phyloP scores from a whole-genome alignment of 2,888 invertebrate genomes.

The Morpho deidamia region DNA sequence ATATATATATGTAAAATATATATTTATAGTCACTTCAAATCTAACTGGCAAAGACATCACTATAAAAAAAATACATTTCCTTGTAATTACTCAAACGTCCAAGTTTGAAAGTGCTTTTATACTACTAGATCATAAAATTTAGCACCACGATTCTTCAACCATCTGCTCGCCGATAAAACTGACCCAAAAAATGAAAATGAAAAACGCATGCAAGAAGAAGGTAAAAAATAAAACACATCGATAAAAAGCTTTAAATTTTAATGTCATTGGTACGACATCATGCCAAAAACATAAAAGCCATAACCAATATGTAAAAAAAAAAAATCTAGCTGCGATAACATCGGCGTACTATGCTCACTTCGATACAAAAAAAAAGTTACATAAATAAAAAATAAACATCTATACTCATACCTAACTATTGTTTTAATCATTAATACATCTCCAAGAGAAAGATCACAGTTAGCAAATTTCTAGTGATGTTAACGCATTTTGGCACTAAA shows the following conservation, averaged over 20 bases:
- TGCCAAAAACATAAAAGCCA: conserved; percentile 68
- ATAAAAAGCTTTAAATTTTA: conserved; percentile 75
- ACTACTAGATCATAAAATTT: conserved; percentile 3
- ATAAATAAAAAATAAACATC: conserved; percentile 66
- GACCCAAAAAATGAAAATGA: conserved; percentile 34
- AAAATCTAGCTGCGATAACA: conserved; percentile 42
- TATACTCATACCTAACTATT: conserved; percentile 51
- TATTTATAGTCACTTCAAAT: too few relatives aligned
- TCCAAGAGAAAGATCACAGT: conserved; percentile 58
- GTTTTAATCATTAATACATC: conserved; percentile 51
- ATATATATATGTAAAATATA: too few relatives aligned
- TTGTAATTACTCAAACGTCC: not conserved
- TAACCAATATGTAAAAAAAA: conserved; percentile 44
- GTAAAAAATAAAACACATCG: conserved; percentile 59
- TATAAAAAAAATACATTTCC: too few relatives aligned
- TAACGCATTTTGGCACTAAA: conserved; percentile 68
- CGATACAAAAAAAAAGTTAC: conserved; percentile 56
- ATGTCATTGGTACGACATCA: conserved; percentile 69
- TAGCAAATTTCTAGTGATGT: conserved; percentile 45
- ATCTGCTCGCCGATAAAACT: conserved; percentile 47
- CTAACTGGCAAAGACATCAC: too few relatives aligned
- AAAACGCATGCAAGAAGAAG: conserved; percentile 57
- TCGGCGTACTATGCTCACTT: conserved; percentile 57
- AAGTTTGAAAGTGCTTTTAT: not conserved
- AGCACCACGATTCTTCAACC: conserved; percentile 62